Percentiles rank a stretch among this genome's conserved stretches.
Conservation (phyloP, 2,113 vertebrate species). For the Merops nubicus region DNA sequence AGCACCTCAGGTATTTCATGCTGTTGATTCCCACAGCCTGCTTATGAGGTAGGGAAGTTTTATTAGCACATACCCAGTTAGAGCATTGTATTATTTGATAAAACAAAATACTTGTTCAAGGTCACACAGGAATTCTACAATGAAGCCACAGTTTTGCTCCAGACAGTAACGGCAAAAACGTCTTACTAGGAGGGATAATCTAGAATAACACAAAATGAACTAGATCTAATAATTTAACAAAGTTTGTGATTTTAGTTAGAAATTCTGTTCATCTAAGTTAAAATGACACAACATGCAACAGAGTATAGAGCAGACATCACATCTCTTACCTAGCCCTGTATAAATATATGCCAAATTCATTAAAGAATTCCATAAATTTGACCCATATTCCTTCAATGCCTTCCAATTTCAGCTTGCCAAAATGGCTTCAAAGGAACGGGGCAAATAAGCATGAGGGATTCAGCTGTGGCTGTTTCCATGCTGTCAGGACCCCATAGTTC, state of each 20-base stretch:
- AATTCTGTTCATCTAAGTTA: not conserved
- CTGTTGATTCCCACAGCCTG: conserved; percentile 30
- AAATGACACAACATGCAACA: not conserved
- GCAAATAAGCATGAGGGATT: not conserved
- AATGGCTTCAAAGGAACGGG: not conserved
- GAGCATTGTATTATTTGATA: not conserved
- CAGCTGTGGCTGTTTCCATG: not conserved
- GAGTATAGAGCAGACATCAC: not conserved
- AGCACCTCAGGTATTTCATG: conserved; percentile 14
- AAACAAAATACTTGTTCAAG: conserved; percentile 6
- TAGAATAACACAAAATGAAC: not conserved
- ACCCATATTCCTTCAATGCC: not conserved
- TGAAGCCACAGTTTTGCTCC: not conserved
- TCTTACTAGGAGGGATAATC: not conserved
- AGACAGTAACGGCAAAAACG: not conserved
- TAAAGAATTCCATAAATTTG: not conserved
- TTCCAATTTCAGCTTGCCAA: not conserved
- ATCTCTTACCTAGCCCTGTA: not conserved
- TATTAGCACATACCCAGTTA: not conserved
- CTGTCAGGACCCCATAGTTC: not conserved
- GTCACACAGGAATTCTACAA: not conserved
- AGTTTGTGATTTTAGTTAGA: not conserved
- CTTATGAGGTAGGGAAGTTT: not conserved
- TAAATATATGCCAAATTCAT: not conserved
- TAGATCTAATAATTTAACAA: not conserved